A percentile compares a stretch with the other conserved stretches of the same genome.
Evolutionary conservation across 2,113 vertebrate species (phyloP).

Genomic region (Nasalis larvatus): DNA sequence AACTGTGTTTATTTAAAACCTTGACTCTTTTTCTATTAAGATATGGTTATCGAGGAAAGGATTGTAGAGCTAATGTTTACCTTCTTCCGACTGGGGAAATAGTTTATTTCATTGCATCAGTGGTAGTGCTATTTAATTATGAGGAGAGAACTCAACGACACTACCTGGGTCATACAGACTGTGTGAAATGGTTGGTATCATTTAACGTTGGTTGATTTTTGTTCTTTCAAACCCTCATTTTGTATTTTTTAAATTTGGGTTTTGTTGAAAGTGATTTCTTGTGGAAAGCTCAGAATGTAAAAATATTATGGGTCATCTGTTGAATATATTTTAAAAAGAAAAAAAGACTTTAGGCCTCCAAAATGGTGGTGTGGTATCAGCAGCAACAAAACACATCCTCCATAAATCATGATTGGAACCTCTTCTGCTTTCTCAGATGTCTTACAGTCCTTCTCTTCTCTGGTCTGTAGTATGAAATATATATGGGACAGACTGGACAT

Average conservation of each 20-base stretch:
- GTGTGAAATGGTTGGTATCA: slow-evolving; percentile 95
- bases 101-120: slow-evolving; percentile 96
- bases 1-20: slow-evolving; percentile 65
- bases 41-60: slow-evolving; percentile 96
- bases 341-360: neutral
- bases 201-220: neutral
- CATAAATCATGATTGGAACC: neutral
- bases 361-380: neutral
- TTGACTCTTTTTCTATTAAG: slow-evolving; percentile 86
- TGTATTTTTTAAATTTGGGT: neutral
- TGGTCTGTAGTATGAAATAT: neutral
- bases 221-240: neutral
- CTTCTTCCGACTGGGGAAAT: slow-evolving; percentile 98
- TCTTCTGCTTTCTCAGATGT: neutral
- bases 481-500: neutral
- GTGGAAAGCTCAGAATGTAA: neutral
- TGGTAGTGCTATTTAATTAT: slow-evolving; percentile 96
- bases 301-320: neutral
- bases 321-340: neutral
- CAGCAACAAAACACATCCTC: neutral
- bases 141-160: slow-evolving; percentile 96
- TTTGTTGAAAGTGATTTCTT: slow-evolving; percentile 16
- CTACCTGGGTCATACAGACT: slow-evolving; percentile 98
- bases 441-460: neutral
- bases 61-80: slow-evolving; percentile 96